These are phyloP conservation scores for Actias luna DNA, from an alignment of 2,888 invertebrate genomes.

Conservation along the genomic window DNA sequence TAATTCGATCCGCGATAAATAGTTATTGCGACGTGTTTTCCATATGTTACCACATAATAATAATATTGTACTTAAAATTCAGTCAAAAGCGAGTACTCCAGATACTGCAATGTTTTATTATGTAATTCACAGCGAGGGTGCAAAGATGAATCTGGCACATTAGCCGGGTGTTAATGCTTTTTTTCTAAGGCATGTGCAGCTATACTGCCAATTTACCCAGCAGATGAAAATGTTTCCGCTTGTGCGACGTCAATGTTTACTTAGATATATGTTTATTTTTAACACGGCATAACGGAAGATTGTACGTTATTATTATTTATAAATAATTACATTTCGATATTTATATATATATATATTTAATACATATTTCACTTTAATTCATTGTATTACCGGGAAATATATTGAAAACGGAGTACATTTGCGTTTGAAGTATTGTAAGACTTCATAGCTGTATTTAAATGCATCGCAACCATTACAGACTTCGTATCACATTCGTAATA, in stretches of 20 bases:
- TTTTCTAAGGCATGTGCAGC: slow-evolving; percentile 74
- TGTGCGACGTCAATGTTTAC: neutral
- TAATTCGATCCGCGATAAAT: neutral
- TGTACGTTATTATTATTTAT: neutral
- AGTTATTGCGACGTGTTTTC: neutral
- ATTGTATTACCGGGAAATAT: neutral
- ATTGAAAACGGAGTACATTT: neutral
- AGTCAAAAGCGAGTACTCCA: neutral
- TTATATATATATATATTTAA: neutral
- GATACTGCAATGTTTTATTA: neutral
- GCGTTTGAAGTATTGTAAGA: too few species aligned
- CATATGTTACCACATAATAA: neutral
- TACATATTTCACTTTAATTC: neutral
- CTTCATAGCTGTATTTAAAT: too few species aligned
- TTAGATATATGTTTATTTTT: neutral
- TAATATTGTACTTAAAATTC: neutral
- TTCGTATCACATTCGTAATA: too few species aligned
- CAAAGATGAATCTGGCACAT: slow-evolving; percentile 49
- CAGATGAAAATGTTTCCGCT: slow-evolving; percentile 52
- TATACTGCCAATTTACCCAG: slow-evolving; percentile 68
- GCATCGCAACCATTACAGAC: too few species aligned
- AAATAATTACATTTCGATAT: too few species aligned
- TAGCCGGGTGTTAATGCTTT: slow-evolving; percentile 76
- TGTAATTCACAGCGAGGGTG: slow-evolving; percentile 24
- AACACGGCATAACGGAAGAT: neutral